Conservation (phyloP, 2,797 vertebrate genomes). For the Epinephelus malabaricus region DNA sequence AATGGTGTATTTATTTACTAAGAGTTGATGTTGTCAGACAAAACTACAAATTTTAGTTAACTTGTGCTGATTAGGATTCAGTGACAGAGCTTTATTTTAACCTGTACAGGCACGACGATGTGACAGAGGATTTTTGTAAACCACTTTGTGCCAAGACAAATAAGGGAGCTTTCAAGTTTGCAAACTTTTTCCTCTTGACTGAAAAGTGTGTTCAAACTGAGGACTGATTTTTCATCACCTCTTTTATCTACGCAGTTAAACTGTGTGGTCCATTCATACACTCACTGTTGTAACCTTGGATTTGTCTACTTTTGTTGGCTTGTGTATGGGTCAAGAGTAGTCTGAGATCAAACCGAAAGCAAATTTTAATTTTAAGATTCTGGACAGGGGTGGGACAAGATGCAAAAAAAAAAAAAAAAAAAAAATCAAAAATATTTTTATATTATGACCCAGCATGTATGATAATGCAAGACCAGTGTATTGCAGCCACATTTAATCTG, state of each 20-base stretch:
- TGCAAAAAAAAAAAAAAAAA: background rate
- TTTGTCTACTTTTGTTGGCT: constrained; percentile 33
- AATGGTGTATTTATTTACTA: constrained; percentile 66
- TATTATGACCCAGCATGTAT: constrained; percentile 21
- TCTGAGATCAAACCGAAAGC: constrained; percentile 22
- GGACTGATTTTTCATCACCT: constrained; percentile 34
- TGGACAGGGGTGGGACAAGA: constrained; percentile 6
- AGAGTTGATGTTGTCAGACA: constrained; percentile 47
- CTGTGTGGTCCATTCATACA: constrained; percentile 43
- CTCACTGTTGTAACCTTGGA: constrained; percentile 55
- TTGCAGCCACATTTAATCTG: constrained; percentile 18
- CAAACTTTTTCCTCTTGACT: constrained; percentile 51
- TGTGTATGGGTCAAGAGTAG: constrained; percentile 3
- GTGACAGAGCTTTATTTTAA: constrained; percentile 63
- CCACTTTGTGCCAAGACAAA: constrained; percentile 71
- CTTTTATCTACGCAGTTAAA: constrained; percentile 52
- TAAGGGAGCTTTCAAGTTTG: constrained; percentile 62
- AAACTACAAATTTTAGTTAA: constrained; percentile 46
- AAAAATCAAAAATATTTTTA: background rate
- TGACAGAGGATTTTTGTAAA: constrained; percentile 53
- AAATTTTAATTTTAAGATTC: constrained; percentile 30
- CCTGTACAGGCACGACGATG: constrained; percentile 43
- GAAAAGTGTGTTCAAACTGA: constrained; percentile 44
- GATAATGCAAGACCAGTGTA: constrained; percentile 43
- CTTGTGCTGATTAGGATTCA: constrained; percentile 52